A percentile compares a stretch with the other conserved stretches of the same genome.
Conservation (phyloP, 2,888 invertebrate genomes). For the Microplitis manilae region DNA sequence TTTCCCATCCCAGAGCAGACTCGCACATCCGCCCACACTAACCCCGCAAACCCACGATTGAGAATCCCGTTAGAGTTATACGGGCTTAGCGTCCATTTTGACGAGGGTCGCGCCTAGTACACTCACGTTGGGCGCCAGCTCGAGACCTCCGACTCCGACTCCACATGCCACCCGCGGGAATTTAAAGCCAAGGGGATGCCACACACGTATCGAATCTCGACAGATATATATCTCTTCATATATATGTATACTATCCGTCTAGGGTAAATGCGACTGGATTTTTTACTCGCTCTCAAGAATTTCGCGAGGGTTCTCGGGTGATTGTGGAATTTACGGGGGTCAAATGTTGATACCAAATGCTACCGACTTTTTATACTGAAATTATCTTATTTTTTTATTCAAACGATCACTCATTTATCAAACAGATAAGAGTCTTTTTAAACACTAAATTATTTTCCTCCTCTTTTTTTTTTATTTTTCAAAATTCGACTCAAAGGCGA, state of each 20-base stretch:
- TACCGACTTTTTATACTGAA: background rate
- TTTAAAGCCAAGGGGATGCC: constrained; percentile 32
- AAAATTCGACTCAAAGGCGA: too few relatives aligned
- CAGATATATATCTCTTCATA: constrained; percentile 5
- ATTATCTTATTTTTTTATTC: constrained; percentile 14
- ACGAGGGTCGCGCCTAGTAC: constrained; percentile 60
- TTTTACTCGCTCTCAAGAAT: constrained; percentile 6
- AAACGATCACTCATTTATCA: background rate
- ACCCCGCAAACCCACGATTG: constrained; percentile 59
- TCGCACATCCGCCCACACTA: constrained; percentile 62
- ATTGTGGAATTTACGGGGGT: constrained; percentile 8
- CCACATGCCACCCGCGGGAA: constrained; percentile 45
- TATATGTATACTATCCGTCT: background rate
- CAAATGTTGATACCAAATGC: background rate
- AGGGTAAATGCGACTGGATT: constrained; percentile 38
- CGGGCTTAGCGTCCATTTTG: constrained; percentile 72
- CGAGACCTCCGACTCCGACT: constrained; percentile 24
- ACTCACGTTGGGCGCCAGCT: constrained; percentile 50
- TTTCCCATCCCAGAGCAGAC: constrained; percentile 47
- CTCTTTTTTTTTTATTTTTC: too few relatives aligned
- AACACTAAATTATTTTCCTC: too few relatives aligned
- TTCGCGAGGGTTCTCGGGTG: background rate
- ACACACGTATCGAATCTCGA: constrained; percentile 33
- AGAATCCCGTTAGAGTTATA: constrained; percentile 72
- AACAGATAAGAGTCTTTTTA: background rate